A percentile compares a stretch with the other conserved stretches of the same genome.
These are phyloP conservation scores for Thecocarcelia acutangulata DNA, from an alignment of 2,888 invertebrate genomes.

Conservation along the genomic window DNA sequence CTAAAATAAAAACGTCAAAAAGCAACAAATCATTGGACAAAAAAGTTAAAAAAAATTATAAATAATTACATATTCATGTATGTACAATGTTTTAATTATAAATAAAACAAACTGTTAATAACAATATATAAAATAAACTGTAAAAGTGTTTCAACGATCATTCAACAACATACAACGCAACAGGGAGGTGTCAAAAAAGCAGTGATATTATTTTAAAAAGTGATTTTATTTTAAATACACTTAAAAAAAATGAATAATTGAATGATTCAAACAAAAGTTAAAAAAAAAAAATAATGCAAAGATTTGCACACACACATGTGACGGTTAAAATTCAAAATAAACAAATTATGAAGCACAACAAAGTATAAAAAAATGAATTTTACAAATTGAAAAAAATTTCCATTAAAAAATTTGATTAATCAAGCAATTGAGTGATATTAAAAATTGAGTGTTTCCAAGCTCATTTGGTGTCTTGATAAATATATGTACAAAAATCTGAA, in stretches of 20 bases:
- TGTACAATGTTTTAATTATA: conserved; percentile 2
- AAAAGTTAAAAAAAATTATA: conserved; percentile 50
- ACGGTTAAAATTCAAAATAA: too few relatives aligned
- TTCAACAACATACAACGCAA: conserved; percentile 54
- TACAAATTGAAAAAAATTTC: too few relatives aligned
- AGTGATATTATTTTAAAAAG: conserved; percentile 20
- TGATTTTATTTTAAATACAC: conserved; percentile 18
- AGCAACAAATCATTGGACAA: conserved; percentile 17
- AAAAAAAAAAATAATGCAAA: conserved; percentile 42
- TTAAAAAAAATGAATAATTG: conserved; percentile 5
- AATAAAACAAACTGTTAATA: conserved; percentile 18
- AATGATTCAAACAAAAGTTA: conserved; percentile 3
- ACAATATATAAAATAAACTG: conserved; percentile 19
- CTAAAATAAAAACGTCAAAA: conserved; percentile 47
- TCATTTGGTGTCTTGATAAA: conserved; percentile 7
- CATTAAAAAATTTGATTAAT: too few relatives aligned
- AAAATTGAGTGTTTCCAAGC: neutral
- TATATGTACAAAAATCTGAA: neutral
- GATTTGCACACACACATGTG: too few relatives aligned
- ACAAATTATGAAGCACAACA: too few relatives aligned
- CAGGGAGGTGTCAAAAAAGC: conserved; percentile 31
- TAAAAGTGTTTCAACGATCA: conserved; percentile 45
- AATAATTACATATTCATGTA: too few relatives aligned
- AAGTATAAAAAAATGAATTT: too few relatives aligned
- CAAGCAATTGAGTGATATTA: too few relatives aligned